A percentile compares a stretch with the other conserved stretches of the same genome.
Evolutionary conservation across 2,113 vertebrate genomes (phyloP).

Genomic region (Psittacara wagleri): DNA sequence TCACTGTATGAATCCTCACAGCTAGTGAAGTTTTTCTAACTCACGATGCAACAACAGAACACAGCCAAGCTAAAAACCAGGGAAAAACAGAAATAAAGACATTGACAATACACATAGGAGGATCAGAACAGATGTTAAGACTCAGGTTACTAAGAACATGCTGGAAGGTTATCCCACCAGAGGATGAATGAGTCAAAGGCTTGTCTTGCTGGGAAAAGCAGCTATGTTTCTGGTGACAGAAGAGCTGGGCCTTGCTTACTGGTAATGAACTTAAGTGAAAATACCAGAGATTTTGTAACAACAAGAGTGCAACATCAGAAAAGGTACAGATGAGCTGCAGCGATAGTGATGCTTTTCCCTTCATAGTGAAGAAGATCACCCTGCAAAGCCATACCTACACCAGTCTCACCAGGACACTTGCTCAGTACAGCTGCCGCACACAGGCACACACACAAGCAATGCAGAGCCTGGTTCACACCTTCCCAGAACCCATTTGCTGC

Average conservation of each 20-base stretch:
- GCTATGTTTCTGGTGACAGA: neutral
- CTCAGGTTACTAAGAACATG: neutral
- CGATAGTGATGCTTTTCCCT: neutral
- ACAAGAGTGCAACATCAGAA: neutral
- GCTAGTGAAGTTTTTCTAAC: neutral
- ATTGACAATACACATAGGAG: neutral
- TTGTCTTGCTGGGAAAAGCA: neutral
- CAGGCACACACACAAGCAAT: neutral
- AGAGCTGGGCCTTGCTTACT: neutral
- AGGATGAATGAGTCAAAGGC: neutral
- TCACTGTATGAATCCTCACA: neutral
- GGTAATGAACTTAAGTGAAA: neutral
- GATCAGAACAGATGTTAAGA: neutral
- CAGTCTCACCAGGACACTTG: neutral
- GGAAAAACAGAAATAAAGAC: neutral
- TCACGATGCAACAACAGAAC: neutral
- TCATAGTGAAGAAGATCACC: neutral
- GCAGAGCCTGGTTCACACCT: neutral
- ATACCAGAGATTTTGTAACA: neutral
- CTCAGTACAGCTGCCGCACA: neutral
- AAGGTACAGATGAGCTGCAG: neutral
- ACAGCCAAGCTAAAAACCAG: neutral
- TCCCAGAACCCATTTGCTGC: neutral
- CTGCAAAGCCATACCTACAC: neutral
- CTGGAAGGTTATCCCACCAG: neutral